Base-by-base conservation (phyloP, 2,888 invertebrate species). In the Octodonta nipae region DNA sequence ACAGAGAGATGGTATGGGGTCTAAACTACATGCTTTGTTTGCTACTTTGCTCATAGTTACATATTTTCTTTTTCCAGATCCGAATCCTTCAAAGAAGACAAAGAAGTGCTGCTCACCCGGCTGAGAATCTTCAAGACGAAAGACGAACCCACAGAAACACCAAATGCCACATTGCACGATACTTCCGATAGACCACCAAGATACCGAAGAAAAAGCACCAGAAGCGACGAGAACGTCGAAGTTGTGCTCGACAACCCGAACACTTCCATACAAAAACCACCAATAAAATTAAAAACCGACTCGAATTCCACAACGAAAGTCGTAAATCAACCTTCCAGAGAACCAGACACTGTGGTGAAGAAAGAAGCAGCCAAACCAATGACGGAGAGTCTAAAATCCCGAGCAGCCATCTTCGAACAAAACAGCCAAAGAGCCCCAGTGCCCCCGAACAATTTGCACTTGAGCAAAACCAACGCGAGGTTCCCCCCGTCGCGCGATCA, bases 41-140 rank as follows among this genome's bases (percentile, higher is more conserved):
- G n/a, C n/a, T n/a, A n/a, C n/a, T n/a, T n/a, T n/a, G n/a, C n/a
- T n/a, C n/a, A n/a, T n/a, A n/a, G n/a, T n/a, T 10, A 4, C 10
- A 26, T 10, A 8, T 15, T 38, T 20, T 34, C 26, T 32, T 13
- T 20, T 32, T 37, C 14, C 35, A 78, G 83, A 40, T 78, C 83
- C 1, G 85, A 85, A 45, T 79, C 84, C 6, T 78, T 87, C 37
- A 68, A 78, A 29, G 76, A 76, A 42, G 56, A 61, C 34, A 72
- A 68, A 36, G 73, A 74, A 2, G 54, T 61, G 16, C 64, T 73
- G 26, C 63, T 60, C 27, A 53, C 54, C 6, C 44, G 58, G n/a
- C 44, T 61, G 33, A 69, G 70, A 46, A 64, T 68, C 11, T 54
- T 44, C 42, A 54, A 53, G 27, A 40, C 38, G 20, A 48, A 49